Conservation (phyloP, 2,888 invertebrate genomes). For the Drosophila pegasa region DNA sequence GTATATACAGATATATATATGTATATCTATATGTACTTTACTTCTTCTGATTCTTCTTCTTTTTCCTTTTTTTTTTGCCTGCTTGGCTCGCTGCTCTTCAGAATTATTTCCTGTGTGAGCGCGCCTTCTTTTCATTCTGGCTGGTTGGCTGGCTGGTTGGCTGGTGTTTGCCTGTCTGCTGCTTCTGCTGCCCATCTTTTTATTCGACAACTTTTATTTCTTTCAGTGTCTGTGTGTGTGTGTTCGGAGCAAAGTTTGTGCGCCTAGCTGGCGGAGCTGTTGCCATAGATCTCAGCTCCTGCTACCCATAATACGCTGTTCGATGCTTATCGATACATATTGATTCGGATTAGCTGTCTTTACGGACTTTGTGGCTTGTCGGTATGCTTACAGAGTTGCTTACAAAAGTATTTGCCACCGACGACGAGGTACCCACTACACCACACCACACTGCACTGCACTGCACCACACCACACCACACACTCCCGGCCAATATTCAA, state of each 20-base stretch:
- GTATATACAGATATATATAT: not conserved
- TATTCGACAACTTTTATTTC: constrained; percentile 18
- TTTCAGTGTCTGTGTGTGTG: constrained; percentile 3
- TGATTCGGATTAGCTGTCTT: constrained; percentile 12
- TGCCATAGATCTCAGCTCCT: constrained; percentile 18
- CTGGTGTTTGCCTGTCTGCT: constrained; percentile 18
- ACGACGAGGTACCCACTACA: not conserved
- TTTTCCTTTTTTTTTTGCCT: constrained; percentile 1
- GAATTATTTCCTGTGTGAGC: constrained; percentile 59
- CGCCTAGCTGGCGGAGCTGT: constrained; percentile 18
- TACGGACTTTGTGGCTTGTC: constrained; percentile 19
- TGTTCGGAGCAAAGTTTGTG: constrained; percentile 27
- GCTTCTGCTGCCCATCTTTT: constrained; percentile 9
- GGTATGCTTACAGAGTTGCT: constrained; percentile 13
- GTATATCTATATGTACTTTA: constrained; percentile 6
- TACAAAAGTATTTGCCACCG: constrained; percentile 8
- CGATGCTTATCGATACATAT: constrained; percentile 52
- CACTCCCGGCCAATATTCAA: not conserved
- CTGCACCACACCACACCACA: not conserved
- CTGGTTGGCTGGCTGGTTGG: constrained; percentile 22
- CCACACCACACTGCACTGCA: no score
- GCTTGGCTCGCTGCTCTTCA: constrained; percentile 52
- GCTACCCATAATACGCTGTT: constrained; percentile 35
- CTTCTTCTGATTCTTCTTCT: not conserved
- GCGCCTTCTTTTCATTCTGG: constrained; percentile 42